Base-by-base conservation (phyloP, 1,140 invertebrate species). In the Drosophila sturtevanti region DNA sequence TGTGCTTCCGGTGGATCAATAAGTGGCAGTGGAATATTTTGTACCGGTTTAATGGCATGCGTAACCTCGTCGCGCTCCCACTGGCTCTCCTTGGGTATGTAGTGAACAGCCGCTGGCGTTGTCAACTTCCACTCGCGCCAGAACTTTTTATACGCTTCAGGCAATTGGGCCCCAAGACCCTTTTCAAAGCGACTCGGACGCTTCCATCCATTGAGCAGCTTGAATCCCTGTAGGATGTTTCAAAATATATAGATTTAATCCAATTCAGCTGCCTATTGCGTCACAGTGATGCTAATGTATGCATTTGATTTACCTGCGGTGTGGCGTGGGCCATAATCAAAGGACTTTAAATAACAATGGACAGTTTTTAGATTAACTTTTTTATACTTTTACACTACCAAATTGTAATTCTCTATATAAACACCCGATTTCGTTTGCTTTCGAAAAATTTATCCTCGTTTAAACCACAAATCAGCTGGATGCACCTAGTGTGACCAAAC, bases 141-240 rank as follows among this genome's bases (percentile, higher is more conserved):
- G 92, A 98, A 97, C 90, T 97, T 96, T 90, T 95, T 96, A 90
- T 98, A 99, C 31, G 96, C 96, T 75, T 95, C 93, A 3, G 98
- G 98, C 64, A 99, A 91, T 68, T 93, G 92, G 35, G 94, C 91
- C 10, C 95, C 95, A 38, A 95, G 91, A 6, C 95, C 95, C 65
- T 92, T 93, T 48, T 93, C 90, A 92, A 94, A 95, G 60, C 93
- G 93, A 60, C 80, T 92, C 75, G 92, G 92, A 56, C 91, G 92
- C 73, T 93, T 93, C 72, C 90, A 92, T 65, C 90, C 89, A 65
- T 90, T 74, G 11, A 92, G 59, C 2, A 92, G 72, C 67, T 90
- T 82, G 1, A 75, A 51, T 51, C 91, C 92, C 91, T 92, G 59
- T 1, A 52, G 18, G n/a, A 35, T 21, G 10, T n/a, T 27, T 51